Base-by-base conservation (phyloP, 2,888 invertebrate genomes). In the Phlogophora meticulosa region DNA sequence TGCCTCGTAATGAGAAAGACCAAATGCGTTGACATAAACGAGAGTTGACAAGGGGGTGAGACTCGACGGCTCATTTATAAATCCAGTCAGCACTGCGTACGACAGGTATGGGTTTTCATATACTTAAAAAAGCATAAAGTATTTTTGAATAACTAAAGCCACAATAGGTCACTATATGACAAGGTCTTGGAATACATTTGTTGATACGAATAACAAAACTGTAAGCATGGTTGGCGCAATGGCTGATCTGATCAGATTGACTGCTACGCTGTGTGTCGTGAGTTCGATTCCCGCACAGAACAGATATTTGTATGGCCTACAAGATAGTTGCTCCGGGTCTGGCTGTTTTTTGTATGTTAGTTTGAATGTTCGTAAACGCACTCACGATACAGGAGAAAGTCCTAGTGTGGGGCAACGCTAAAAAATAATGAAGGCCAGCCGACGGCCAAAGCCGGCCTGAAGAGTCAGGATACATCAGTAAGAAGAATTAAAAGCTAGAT, bases 51-150 rank as follows among this genome's bases (percentile, higher is more conserved):
- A 34, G 36, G 57, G 73, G 82, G 72, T 85, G 79, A 79, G 80
- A 80, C 68, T 51, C 77, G 71, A 82, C 82, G 75, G 81, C 85
- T 88, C 87, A 87, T 89, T 90, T 90, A 85, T 89, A 89, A 87
- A 84, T 81, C 85, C 78, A 85, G 87, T 85, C 85, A 81, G 80
- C 81, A 80, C 74, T 79, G 81, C 74, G 80, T 76, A 73, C 77
- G 80, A 81, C 84, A 79, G 76, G 82, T 83, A 82, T 81, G 79
- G 76, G 70, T 73, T 78, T 78, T 78, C 76, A 81, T 80, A 78
- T 72, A 81, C 49, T 56, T 81, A 71, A 72, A 70, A 66, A 75
- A 74, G 59, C 72, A 79, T 81, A 78, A 81, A 53, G 45, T 45
- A 66, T 76, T 62, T 52, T 56, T 52, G 72, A 64, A 76, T 78